phyloP scores from a whole-genome alignment of 2,113 vertebrate genomes.

The Abramis brama region DNA sequence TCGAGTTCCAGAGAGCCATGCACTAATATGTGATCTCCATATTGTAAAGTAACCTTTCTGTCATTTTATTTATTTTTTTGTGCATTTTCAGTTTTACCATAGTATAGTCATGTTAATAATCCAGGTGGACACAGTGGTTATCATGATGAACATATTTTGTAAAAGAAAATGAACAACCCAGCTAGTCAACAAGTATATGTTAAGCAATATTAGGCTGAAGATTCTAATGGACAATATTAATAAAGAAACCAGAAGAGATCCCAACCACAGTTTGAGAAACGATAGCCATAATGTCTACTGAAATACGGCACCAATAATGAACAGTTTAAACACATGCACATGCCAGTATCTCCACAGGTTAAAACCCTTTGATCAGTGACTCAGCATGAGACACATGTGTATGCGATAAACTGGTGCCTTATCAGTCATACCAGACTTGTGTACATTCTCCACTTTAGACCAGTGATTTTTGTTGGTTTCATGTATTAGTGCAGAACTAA shows the following conservation, averaged over 20 bases:
- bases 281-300: background rate
- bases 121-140: background rate
- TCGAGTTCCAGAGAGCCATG: too few relatives aligned
- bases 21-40: too few relatives aligned
- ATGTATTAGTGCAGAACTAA: background rate
- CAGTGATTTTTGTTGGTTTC: background rate
- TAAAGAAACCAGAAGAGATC: background rate
- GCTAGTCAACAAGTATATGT: background rate
- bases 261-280: constrained; percentile 7
- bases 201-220: background rate
- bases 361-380: constrained; percentile 27
- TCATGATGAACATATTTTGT: background rate
- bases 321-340: constrained; percentile 42
- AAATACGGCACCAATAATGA: constrained; percentile 11
- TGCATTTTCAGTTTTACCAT: too few relatives aligned
- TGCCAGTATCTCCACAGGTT: constrained; percentile 6
- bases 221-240: background rate
- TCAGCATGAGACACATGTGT: constrained; percentile 10
- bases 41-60: too few relatives aligned
- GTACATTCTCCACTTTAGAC: background rate
- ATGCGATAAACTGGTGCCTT: background rate
- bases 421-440: constrained; percentile 14
- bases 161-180: background rate
- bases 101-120: background rate
- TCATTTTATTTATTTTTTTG: too few relatives aligned